Conservation (phyloP, 1,140 invertebrate genomes). For the Calliphora vicina region DNA sequence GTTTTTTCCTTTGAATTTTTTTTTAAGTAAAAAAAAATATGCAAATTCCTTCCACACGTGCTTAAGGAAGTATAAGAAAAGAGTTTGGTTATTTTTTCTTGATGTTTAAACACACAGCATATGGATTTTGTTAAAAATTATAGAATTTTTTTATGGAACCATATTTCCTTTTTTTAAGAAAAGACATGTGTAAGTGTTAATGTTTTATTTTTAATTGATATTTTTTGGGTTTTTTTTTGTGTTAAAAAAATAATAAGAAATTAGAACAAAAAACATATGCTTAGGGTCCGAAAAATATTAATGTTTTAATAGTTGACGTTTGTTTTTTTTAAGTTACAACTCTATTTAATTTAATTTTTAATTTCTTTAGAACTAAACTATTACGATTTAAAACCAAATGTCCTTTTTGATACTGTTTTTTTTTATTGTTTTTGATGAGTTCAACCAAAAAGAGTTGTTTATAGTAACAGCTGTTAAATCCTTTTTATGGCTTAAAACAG, state of each 20-base stretch:
- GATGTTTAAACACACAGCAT: not conserved
- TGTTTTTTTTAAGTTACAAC: not conserved
- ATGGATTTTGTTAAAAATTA: not conserved
- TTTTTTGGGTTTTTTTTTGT: too few species aligned
- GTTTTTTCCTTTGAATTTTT: not conserved
- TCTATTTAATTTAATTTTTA: not conserved
- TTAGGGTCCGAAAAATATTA: too few species aligned
- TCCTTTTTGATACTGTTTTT: not conserved
- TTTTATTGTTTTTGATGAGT: too few species aligned
- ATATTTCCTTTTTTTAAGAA: too few species aligned
- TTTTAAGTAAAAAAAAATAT: not conserved
- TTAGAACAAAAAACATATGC: too few species aligned
- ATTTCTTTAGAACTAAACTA: not conserved
- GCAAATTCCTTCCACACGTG: not conserved
- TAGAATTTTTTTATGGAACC: not conserved
- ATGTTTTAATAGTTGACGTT: too few species aligned
- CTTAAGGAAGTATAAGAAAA: not conserved
- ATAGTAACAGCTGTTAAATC: not conserved
- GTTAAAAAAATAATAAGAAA: too few species aligned
- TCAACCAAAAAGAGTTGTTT: too few species aligned
- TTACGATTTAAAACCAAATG: not conserved
- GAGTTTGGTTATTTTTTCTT: not conserved
- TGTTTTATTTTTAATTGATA: too few species aligned
- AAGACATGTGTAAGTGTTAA: not conserved
- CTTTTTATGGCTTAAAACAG: not conserved